Base-by-base conservation (phyloP, 2,113 vertebrate species). In the Notarius lentiginosus region DNA sequence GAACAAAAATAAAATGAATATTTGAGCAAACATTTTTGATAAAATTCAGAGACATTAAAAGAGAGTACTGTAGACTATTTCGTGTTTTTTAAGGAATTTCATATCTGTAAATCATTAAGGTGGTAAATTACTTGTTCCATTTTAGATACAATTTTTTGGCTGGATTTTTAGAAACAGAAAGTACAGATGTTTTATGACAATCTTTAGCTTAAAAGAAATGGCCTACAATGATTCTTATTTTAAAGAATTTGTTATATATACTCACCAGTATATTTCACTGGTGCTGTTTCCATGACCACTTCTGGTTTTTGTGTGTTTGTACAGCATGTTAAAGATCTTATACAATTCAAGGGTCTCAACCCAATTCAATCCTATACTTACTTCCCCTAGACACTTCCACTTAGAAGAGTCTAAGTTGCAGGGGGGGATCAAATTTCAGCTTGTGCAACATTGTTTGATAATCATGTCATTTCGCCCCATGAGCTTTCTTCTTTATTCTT, bases 311-410 rank as follows among this genome's bases (percentile, higher is more conserved):
- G 4, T 47, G 22, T 66, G 61, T 49, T 22, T 82, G 61, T 27
- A 65, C 41, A 82, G 24, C 55, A 49, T 20, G 27, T 34, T 9
- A 65, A 12, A 8, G 12, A 72, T 14, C 34, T 82, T 7, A n/a
- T 27, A 12, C n/a, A 17, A 41, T 82, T 82, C 18, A 14, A 9
- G 20, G 22, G 24, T 27, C 63, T 65, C 8, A 49, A 82, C 58
- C 18, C 82, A 83, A 30, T 53, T 68, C 15, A 68, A 22, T 12
- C 47, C 63, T 47, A 83, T 51, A 17, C 47, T 30, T 20, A 68
- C 82, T 68, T 83, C 61, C n/a, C 61, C 81, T 83, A 68, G 1
- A 18, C 41, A 82, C 80, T 82, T 30, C 7, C 14, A 68, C 61
- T 83, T 12, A 56, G 60, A 22, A 82, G 34, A 65, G 2, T 27